phyloP scores from a whole-genome alignment of 1,140 invertebrate species.

The Carposina sasakii region DNA sequence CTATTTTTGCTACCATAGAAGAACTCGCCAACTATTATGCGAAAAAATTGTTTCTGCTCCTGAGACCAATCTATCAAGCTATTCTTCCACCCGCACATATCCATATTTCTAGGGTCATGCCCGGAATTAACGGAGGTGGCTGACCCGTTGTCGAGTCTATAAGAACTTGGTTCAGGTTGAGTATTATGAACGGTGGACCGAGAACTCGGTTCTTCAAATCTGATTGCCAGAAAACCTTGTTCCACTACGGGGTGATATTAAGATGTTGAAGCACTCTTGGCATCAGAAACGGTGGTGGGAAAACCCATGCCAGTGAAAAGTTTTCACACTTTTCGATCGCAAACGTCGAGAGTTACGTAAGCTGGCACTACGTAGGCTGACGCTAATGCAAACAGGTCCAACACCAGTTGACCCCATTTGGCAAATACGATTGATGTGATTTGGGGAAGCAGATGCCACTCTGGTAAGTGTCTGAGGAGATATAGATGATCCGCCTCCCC shows the following conservation, averaged over 20 bases:
- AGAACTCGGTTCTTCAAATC: constrained; percentile 23
- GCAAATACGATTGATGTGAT: background rate
- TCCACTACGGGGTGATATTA: constrained; percentile 14
- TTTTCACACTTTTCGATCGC: constrained; percentile 16
- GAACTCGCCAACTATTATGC: constrained; percentile 6
- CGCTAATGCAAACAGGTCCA: constrained; percentile 24
- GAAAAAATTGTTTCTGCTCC: constrained; percentile 2
- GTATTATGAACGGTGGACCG: constrained; percentile 17
- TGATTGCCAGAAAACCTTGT: constrained; percentile 24
- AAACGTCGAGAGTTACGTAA: constrained; percentile 22
- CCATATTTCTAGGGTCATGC: constrained; percentile 27
- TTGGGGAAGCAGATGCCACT: constrained; percentile 3
- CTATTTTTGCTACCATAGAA: constrained; percentile 3
- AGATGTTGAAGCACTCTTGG: background rate
- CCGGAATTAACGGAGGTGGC: constrained; percentile 12
- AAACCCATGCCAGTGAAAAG: background rate
- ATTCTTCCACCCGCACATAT: constrained; percentile 29
- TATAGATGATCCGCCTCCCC: constrained; percentile 32
- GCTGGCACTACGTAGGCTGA: constrained; percentile 18
- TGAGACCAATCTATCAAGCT: background rate
- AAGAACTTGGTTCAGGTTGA: constrained; percentile 17
- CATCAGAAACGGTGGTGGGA: background rate
- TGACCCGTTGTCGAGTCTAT: constrained; percentile 14
- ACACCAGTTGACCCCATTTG: background rate
- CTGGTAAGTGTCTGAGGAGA: background rate